phyloP scores from a whole-genome alignment of 2,888 invertebrate genomes.

The Lasioglossum leucozonium region DNA sequence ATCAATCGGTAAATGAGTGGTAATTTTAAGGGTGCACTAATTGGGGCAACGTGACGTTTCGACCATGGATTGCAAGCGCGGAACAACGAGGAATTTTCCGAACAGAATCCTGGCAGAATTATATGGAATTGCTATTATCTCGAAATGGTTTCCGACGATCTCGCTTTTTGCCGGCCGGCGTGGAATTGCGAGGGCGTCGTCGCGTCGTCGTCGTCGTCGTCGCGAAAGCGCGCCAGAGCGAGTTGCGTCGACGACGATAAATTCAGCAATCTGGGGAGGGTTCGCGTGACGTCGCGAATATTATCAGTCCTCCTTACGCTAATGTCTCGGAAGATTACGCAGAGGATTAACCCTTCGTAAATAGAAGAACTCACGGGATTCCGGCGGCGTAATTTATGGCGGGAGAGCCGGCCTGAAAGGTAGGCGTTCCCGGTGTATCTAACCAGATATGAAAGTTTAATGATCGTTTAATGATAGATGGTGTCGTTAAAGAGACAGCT shows the following conservation, averaged over 20 bases:
- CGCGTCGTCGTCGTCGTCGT: no score
- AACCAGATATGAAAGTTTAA: slow-evolving; percentile 58
- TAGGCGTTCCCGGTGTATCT: slow-evolving; percentile 36
- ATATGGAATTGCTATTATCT: not conserved
- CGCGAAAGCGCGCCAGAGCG: not conserved
- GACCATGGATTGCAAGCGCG: not conserved
- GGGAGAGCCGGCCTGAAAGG: slow-evolving; percentile 29
- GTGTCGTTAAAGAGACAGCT: slow-evolving; percentile 32
- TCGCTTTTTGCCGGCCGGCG: not conserved
- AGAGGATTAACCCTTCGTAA: slow-evolving; percentile 52
- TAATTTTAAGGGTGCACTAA: slow-evolving; percentile 1
- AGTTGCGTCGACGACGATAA: slow-evolving; percentile 27
- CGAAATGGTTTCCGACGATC: not conserved
- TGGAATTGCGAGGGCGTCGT: not conserved
- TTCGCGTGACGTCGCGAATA: slow-evolving; percentile 42
- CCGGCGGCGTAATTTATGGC: slow-evolving; percentile 47
- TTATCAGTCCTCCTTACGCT: slow-evolving; percentile 50
- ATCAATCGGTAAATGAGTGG: not conserved
- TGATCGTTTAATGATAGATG: slow-evolving; percentile 60
- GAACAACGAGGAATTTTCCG: not conserved
- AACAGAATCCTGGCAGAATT: not conserved
- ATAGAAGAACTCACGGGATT: slow-evolving; percentile 52
- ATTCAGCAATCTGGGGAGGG: slow-evolving; percentile 38
- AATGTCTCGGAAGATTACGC: slow-evolving; percentile 56
- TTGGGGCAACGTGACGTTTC: not conserved